Percentiles rank a stretch among this genome's conserved stretches.
These are phyloP conservation scores for Eupleurogrammus muticus DNA, from an alignment of 2,797 vertebrate genomes.

Conservation along the genomic window DNA sequence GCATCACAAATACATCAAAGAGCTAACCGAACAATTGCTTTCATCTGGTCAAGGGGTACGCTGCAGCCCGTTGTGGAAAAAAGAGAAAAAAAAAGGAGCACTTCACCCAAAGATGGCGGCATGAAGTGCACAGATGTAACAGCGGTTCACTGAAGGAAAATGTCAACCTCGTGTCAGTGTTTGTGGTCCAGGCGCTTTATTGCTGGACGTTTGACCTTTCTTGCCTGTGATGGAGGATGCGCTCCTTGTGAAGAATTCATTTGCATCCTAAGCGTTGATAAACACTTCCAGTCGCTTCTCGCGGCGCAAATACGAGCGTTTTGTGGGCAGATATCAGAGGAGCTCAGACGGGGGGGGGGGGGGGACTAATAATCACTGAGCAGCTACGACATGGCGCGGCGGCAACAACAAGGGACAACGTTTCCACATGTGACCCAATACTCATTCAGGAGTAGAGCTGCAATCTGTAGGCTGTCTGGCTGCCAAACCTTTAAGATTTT, in stretches of 20 bases:
- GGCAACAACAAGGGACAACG: constrained; percentile 49
- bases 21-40: constrained; percentile 67
- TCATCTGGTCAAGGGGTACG: constrained; percentile 80
- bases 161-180: constrained; percentile 69
- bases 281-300: constrained; percentile 37
- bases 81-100: constrained; percentile 71
- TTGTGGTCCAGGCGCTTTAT: constrained; percentile 67
- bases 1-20: constrained; percentile 80
- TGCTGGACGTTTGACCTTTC: constrained; percentile 71
- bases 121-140: constrained; percentile 63
- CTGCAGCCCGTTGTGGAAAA: constrained; percentile 68
- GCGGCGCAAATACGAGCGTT: constrained; percentile 13
- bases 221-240: constrained; percentile 42
- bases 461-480: constrained; percentile 36
- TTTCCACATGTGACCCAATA: constrained; percentile 47
- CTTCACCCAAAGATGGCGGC: constrained; percentile 66
- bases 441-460: constrained; percentile 36
- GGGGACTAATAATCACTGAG: constrained; percentile 43
- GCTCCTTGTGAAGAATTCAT: constrained; percentile 37
- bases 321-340: constrained; percentile 20
- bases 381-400: constrained; percentile 31
- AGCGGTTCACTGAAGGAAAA: constrained; percentile 63
- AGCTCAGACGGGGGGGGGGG: constrained; percentile 31
- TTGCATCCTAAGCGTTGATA: constrained; percentile 47
- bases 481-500: constrained; percentile 33